Percentiles rank a stretch among this genome's conserved stretches.
These are phyloP conservation scores for Onychomys arenicola DNA, from an alignment of 2,797 vertebrate genomes.

Conservation along the genomic window DNA sequence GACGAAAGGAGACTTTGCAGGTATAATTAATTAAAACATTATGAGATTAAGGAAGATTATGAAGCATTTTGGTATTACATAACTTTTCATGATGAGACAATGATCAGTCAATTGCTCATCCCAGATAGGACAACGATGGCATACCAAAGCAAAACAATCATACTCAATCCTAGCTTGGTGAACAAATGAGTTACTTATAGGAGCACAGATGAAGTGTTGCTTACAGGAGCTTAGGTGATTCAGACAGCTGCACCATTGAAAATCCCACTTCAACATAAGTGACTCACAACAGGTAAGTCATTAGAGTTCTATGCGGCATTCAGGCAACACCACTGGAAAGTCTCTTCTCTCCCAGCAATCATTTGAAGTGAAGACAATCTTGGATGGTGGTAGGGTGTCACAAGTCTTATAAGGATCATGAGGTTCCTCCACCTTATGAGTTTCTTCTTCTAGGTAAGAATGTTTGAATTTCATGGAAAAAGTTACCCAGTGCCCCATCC, in stretches of 20 bases:
- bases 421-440: neutral
- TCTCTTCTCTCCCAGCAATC: neutral
- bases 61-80: neutral
- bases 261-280: neutral
- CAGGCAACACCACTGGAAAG: neutral
- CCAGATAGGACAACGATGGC: neutral
- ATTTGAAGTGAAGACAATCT: neutral
- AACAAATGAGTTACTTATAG: neutral
- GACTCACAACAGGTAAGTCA: too few relatives aligned
- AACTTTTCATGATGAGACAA: neutral
- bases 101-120: neutral
- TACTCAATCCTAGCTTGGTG: neutral
- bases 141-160: neutral
- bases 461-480: neutral
- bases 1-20: neutral
- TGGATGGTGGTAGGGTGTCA: fast-evolving
- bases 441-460: neutral
- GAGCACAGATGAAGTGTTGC: neutral
- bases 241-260: neutral
- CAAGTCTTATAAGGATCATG: neutral
- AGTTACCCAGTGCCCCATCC: neutral
- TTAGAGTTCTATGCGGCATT: neutral
- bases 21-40: neutral
- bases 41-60: neutral
- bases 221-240: neutral